Evolutionary conservation across 1,140 invertebrate species (phyloP), one percentile per base, ranked within the genome.

Genomic region (Melitaea cinxia): DNA sequence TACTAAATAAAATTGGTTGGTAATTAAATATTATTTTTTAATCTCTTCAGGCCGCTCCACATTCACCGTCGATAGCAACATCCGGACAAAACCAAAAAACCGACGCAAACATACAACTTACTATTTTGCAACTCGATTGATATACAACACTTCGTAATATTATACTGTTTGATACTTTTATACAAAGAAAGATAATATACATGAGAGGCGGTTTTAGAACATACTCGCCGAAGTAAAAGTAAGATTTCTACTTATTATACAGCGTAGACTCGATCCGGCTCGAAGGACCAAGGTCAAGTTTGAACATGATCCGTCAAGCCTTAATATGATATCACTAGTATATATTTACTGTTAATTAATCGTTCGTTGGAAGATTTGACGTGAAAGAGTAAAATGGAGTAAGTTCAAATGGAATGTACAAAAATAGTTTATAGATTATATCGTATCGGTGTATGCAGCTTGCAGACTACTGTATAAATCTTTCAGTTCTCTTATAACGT

Each of bases 91-190:
- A n/a, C n/a, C n/a, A n/a, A n/a, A n/a, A n/a, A n/a, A n/a, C n/a
- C n/a, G n/a, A n/a, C n/a, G n/a, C n/a, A n/a, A n/a, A n/a, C n/a
- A n/a, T n/a, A n/a, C n/a, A n/a, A n/a, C n/a, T n/a, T n/a, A n/a
- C n/a, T n/a, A n/a, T n/a, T n/a, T n/a, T n/a, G n/a, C n/a, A n/a
- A n/a, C 24, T 26, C 6, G 24, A 26, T 26, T 26, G 24, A 33
- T 33, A 33, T 33, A 33, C 3, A 33, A 33, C 7, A 10, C 30
- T 33, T 33, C 30, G 12, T 4, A 33, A 33, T 33, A 33, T 33
- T 19, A 42, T 15, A 42, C 12, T 42, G 14, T 42, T 42, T 42
- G 42, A 47, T 47, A 47, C 42, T 47, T 47, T 47, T 47, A 21
- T 47, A 47, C 12, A 19, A 47, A 5, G 17, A n/a, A 37, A 10